These are phyloP conservation scores for Drosophila nr. perissopoda DNA, from an alignment of 2,888 invertebrate genomes.

Conservation along the genomic window DNA sequence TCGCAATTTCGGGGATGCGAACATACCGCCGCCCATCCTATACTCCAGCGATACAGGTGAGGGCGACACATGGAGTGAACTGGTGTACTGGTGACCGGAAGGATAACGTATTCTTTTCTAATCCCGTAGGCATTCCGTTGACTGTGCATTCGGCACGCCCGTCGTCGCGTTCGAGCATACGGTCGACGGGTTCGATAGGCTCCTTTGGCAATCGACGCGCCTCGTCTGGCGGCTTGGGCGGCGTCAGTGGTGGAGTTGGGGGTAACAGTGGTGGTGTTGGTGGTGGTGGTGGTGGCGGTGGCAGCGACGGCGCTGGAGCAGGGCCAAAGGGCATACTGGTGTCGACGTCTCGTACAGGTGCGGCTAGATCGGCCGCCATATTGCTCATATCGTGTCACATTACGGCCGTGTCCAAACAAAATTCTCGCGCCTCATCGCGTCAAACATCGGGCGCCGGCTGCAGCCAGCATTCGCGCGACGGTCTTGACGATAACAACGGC, in stretches of 20 bases:
- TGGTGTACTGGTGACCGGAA: neutral
- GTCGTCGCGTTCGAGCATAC: constrained; percentile 87
- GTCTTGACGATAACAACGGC: constrained; percentile 84
- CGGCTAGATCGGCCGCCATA: constrained; percentile 96
- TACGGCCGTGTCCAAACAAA: constrained; percentile 86
- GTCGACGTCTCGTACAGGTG: constrained; percentile 95
- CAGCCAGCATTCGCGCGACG: constrained; percentile 83
- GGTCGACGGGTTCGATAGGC: constrained; percentile 87
- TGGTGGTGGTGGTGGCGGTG: constrained; percentile 75
- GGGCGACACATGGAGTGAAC: neutral
- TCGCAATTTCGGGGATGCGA: constrained; percentile 92
- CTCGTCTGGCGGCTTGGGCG: constrained; percentile 85
- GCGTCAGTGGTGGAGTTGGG: constrained; percentile 78
- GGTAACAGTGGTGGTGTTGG: constrained; percentile 85
- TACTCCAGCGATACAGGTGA: constrained; percentile 94
- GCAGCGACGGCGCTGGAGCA: constrained; percentile 85
- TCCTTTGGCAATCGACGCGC: constrained; percentile 85
- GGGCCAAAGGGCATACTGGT: constrained; percentile 89
- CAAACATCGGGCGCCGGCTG: constrained; percentile 83
- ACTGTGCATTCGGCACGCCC: constrained; percentile 88
- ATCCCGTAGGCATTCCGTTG: constrained; percentile 86
- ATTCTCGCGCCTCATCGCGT: constrained; percentile 81
- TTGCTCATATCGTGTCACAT: constrained; percentile 96
- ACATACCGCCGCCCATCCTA: constrained; percentile 92
- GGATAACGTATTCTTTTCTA: neutral